Conservation (phyloP, 2,888 invertebrate species). For the Cataglyphis livida region DNA sequence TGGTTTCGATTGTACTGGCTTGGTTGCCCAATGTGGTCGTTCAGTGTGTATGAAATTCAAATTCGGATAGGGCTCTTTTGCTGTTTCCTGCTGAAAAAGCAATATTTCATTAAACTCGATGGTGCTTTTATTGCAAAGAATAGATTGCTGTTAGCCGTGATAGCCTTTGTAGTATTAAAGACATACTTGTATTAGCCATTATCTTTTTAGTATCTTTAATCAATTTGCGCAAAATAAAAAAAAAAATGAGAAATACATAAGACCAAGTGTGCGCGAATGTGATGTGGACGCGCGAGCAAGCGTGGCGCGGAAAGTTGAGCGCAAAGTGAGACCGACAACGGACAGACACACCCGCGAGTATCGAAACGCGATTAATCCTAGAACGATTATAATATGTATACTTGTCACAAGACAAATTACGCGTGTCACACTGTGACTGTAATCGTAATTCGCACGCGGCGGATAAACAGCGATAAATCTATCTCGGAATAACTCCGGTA, state of each 20-base stretch:
- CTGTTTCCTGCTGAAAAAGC: conserved; percentile 71
- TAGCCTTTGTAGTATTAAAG: background rate
- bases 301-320: too few species aligned
- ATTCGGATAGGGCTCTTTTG: conserved; percentile 73
- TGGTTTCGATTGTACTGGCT: conserved; percentile 75
- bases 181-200: background rate
- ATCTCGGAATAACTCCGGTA: too few species aligned
- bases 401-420: too few species aligned
- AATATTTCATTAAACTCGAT: conserved; percentile 31
- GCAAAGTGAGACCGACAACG: too few species aligned
- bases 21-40: conserved; percentile 82
- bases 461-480: too few species aligned
- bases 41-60: conserved; percentile 81
- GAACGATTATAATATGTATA: too few species aligned
- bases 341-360: too few species aligned
- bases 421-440: too few species aligned
- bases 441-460: too few species aligned
- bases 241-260: background rate
- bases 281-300: too few species aligned
- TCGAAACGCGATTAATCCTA: too few species aligned
- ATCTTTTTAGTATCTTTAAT: background rate
- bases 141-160: background rate
- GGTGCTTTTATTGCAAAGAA: background rate
- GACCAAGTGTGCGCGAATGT: too few species aligned
- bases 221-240: background rate